phyloP scores from a whole-genome alignment of 2,113 vertebrate species.

The Datnioides undecimradiatus region DNA sequence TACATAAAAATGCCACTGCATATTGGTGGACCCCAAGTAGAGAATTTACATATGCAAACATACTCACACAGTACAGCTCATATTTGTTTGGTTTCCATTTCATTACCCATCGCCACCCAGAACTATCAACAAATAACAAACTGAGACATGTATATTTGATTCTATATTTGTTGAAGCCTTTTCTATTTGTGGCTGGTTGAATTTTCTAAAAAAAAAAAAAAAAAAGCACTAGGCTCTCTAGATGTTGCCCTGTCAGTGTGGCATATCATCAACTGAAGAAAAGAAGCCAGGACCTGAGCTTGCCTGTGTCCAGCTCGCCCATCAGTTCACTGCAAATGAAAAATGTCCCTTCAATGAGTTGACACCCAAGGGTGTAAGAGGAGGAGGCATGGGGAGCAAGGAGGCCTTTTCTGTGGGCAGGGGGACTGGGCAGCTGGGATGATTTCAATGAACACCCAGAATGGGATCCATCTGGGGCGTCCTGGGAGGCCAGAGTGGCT shows the following conservation, averaged over 20 bases:
- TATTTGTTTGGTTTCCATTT: background rate
- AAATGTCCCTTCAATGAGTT: conserved; percentile 31
- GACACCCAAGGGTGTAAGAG: conserved; percentile 32
- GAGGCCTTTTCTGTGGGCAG: conserved; percentile 31
- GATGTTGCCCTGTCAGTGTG: background rate
- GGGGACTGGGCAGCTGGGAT: conserved; percentile 43
- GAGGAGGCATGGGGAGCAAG: conserved; percentile 9
- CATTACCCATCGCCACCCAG: background rate
- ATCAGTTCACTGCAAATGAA: conserved; percentile 25
- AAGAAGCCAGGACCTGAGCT: background rate
- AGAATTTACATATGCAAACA: background rate
- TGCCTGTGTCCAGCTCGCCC: conserved; percentile 1
- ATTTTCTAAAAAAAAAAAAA: background rate
- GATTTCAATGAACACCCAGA: conserved; percentile 65
- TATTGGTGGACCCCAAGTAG: background rate
- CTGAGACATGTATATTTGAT: background rate
- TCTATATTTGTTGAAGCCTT: background rate
- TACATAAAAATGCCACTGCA: background rate
- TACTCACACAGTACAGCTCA: background rate
- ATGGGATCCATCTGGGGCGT: conserved; percentile 62
- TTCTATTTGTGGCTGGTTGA: background rate
- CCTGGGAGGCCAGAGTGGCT: conserved; percentile 59
- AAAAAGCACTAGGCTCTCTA: background rate
- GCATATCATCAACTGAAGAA: background rate
- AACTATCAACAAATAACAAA: background rate